Evolutionary conservation across 1,140 invertebrate genomes (phyloP).

Genomic region (fruit fly (Drosophila melanogaster)): Release_6_plus_ISO1_MT NT_033777.3:13974001-13974500

Average conservation of each 20-base stretch:
- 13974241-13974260: conserved; percentile 83
- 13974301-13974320: conserved; percentile 75
- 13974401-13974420: conserved; percentile 28
- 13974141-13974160: conserved; percentile 8
- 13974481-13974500: no score
- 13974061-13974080: conserved; percentile 54
- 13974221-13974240: conserved; percentile 82
- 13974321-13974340: conserved; percentile 26
- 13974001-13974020: conserved; percentile 75
- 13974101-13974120: conserved; percentile 68
- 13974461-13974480: background rate
- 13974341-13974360: conserved; percentile 7
- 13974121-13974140: conserved; percentile 34
- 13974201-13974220: conserved; percentile 80
- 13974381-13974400: conserved; percentile 52
- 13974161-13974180: conserved; percentile 13
- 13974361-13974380: conserved; percentile 16
- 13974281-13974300: conserved; percentile 46
- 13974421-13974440: conserved; percentile 9
- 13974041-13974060: conserved; percentile 81
- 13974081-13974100: conserved; percentile 26
- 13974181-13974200: conserved; percentile 26
- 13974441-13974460: background rate
- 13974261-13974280: conserved; percentile 61
- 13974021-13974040: conserved; percentile 59